A percentile compares a stretch with the other conserved stretches of the same genome.
Conservation (phyloP, 2,113 vertebrate species). For the Cololabis saira region DNA sequence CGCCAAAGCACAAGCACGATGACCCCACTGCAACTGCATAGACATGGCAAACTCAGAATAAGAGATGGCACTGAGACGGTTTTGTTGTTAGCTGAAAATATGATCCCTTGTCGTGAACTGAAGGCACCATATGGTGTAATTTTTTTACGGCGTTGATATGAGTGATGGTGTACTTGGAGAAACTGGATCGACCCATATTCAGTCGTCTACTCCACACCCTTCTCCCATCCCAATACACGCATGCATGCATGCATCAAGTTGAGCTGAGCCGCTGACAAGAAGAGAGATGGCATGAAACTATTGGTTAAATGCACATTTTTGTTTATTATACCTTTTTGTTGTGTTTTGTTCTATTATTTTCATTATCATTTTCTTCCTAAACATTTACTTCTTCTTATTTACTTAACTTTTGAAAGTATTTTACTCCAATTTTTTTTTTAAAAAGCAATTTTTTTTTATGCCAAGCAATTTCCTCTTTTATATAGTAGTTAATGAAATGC, state of each 20-base stretch:
- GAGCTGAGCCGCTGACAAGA: conserved; percentile 20
- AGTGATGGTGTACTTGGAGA: conserved; percentile 80
- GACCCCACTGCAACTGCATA: conserved; percentile 45
- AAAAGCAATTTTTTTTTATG: conserved; percentile 22
- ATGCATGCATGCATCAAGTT: conserved; percentile 30
- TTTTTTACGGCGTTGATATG: conserved; percentile 77
- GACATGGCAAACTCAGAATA: conserved; percentile 22
- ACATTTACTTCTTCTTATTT: not conserved
- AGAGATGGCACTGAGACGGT: conserved; percentile 75
- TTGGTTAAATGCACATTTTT: conserved; percentile 28
- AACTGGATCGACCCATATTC: conserved; percentile 79
- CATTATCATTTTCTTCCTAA: conserved; percentile 2
- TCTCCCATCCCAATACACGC: conserved; percentile 16
- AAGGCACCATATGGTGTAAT: conserved; percentile 82
- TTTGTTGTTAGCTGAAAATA: conserved; percentile 81
- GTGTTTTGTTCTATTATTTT: conserved; percentile 4
- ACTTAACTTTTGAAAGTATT: not conserved
- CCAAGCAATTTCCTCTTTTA: conserved; percentile 37
- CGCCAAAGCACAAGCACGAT: conserved; percentile 57
- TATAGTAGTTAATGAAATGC: conserved; percentile 59
- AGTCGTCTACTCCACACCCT: conserved; percentile 56
- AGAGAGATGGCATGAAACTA: conserved; percentile 30
- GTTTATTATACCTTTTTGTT: conserved; percentile 20
- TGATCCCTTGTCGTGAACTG: conserved; percentile 80
- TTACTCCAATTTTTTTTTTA: not conserved